Conservation (phyloP, 2,113 vertebrate species). For the Malurus alboscapulatus region DNA sequence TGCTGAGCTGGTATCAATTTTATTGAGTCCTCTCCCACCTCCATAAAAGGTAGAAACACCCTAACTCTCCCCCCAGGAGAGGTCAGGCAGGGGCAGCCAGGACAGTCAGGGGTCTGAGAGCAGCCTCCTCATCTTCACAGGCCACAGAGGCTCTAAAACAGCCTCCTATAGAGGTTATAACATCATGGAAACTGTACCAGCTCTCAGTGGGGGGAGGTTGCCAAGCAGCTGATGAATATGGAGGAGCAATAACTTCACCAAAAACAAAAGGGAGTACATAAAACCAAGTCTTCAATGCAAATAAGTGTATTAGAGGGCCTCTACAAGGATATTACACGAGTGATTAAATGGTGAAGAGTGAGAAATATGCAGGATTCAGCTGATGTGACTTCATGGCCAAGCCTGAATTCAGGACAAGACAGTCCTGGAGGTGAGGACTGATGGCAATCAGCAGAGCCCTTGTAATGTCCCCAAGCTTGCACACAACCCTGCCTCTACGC, state of each 20-base stretch:
- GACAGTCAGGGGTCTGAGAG: not conserved
- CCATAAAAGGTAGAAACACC: not conserved
- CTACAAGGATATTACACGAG: accelerated
- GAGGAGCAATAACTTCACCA: not conserved
- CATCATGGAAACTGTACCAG: not conserved
- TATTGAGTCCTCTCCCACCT: not conserved
- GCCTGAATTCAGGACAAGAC: not conserved
- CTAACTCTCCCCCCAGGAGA: not conserved
- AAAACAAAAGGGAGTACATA: not conserved
- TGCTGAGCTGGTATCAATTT: not conserved
- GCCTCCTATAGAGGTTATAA: not conserved
- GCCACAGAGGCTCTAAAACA: not conserved
- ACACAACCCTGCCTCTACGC: not conserved
- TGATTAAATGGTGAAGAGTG: not conserved
- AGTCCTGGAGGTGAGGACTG: not conserved
- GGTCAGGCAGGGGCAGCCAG: not conserved
- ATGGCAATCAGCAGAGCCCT: not conserved
- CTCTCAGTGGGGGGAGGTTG: not conserved
- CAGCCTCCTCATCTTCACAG: not conserved
- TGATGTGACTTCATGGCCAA: not conserved
- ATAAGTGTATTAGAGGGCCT: not conserved
- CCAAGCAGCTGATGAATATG: not conserved
- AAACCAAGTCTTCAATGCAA: not conserved
- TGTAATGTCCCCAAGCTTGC: not conserved
- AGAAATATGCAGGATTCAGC: not conserved